Evolutionary conservation across 2,797 vertebrate species (phyloP).

Genomic region (Premnoplex brunnescens): DNA sequence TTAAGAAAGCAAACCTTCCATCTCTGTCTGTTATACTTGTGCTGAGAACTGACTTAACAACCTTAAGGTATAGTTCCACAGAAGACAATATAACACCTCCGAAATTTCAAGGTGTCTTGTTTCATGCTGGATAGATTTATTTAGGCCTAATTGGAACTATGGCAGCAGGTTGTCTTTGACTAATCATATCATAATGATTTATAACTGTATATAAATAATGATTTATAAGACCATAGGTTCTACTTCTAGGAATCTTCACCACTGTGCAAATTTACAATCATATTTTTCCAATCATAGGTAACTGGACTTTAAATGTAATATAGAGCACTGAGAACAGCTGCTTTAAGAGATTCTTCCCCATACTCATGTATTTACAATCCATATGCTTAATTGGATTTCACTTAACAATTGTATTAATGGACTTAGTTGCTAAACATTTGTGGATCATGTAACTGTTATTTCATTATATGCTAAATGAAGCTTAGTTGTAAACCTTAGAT

Average conservation of each 20-base stretch:
- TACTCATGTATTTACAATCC: neutral
- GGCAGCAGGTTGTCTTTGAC: neutral
- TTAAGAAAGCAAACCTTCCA: neutral
- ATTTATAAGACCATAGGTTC: neutral
- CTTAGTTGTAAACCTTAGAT: conserved; percentile 56
- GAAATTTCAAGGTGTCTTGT: neutral
- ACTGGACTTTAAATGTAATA: neutral
- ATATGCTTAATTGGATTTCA: conserved; percentile 17
- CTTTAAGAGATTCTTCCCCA: neutral
- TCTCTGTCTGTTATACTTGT: neutral
- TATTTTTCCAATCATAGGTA: neutral
- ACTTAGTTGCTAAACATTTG: conserved; percentile 7
- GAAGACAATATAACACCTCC: neutral
- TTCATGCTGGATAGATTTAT: neutral
- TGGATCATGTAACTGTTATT: neutral
- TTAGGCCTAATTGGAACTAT: neutral
- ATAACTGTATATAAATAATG: too few species aligned
- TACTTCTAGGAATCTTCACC: neutral
- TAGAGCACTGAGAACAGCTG: neutral
- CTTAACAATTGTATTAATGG: conserved; percentile 1
- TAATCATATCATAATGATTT: neutral
- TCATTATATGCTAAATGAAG: conserved; percentile 39
- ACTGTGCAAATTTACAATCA: neutral
- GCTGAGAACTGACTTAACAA: neutral
- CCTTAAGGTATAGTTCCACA: neutral